Conservation (phyloP, 2,888 invertebrate species). For the Drosophila histrio region DNA sequence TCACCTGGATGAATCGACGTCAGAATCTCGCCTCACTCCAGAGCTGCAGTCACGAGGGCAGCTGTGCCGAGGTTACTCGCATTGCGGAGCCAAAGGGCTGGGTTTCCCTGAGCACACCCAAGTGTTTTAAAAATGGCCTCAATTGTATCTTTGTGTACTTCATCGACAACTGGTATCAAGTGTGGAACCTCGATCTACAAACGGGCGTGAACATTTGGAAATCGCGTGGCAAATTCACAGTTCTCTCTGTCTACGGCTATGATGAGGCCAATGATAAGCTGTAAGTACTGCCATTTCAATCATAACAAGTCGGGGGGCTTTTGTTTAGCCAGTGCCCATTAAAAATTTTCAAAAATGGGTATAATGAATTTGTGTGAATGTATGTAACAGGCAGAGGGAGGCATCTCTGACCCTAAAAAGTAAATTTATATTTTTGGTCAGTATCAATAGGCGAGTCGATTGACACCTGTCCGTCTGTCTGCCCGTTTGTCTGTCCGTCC, state of each 20-base stretch:
- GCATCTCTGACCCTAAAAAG: no score
- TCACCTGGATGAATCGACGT: constrained; percentile 93
- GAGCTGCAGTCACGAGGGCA: constrained; percentile 67
- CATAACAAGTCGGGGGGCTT: no score
- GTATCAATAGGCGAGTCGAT: no score
- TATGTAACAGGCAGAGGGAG: no score
- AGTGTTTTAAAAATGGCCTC: constrained; percentile 65
- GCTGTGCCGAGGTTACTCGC: constrained; percentile 83
- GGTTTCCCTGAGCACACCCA: constrained; percentile 87
- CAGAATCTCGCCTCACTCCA: constrained; percentile 87
- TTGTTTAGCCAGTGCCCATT: no score
- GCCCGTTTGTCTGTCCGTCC: no score
- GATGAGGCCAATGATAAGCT: constrained; percentile 86
- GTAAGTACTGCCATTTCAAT: constrained; percentile 81
- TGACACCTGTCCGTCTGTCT: no score
- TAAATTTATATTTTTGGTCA: no score
- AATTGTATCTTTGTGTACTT: constrained; percentile 82
- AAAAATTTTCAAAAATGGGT: no score
- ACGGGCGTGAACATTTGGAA: constrained; percentile 78
- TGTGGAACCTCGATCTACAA: constrained; percentile 81
- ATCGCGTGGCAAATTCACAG: constrained; percentile 85
- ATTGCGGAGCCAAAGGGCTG: constrained; percentile 89
- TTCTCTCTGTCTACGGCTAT: constrained; percentile 87
- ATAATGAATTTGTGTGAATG: no score
- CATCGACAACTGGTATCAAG: constrained; percentile 84